Evolutionary conservation across 2,113 vertebrate species (phyloP).

Genomic region (Thamnaconus septentrionalis): DNA sequence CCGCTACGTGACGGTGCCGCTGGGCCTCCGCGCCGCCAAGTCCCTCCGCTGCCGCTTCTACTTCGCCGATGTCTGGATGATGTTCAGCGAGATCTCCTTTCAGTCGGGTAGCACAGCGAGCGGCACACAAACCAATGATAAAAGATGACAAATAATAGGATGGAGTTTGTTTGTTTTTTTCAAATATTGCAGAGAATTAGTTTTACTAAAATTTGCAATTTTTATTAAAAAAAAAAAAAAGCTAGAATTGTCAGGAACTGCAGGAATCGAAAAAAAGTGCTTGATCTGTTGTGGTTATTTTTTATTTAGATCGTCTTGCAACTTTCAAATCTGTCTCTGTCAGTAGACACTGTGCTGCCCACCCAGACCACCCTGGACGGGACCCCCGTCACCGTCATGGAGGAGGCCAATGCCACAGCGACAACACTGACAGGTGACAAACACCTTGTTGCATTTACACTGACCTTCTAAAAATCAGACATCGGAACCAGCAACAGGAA

Average conservation of each 20-base stretch:
- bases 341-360: constrained; percentile 74
- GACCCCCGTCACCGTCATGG: constrained; percentile 49
- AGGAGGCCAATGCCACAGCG: constrained; percentile 21
- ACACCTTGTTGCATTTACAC: neutral
- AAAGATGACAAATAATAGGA: too few species aligned
- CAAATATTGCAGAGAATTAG: too few species aligned
- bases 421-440: constrained; percentile 40
- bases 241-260: too few species aligned
- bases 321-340: neutral
- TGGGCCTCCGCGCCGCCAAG: constrained; percentile 77
- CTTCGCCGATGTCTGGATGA: constrained; percentile 90
- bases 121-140: too few species aligned
- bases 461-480: neutral
- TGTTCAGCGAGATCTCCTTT: constrained; percentile 93
- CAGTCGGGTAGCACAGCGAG: constrained; percentile 77
- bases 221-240: neutral
- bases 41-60: constrained; percentile 83
- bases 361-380: constrained; percentile 39
- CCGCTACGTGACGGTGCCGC: constrained; percentile 85
- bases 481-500: neutral
- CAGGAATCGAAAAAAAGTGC: too few species aligned
- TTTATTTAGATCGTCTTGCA: too few species aligned
- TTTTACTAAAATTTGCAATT: neutral
- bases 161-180: too few species aligned
- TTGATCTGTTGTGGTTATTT: too few species aligned